Conservation (phyloP, 1,140 invertebrate genomes). For the Bombus soroeensis region DNA sequence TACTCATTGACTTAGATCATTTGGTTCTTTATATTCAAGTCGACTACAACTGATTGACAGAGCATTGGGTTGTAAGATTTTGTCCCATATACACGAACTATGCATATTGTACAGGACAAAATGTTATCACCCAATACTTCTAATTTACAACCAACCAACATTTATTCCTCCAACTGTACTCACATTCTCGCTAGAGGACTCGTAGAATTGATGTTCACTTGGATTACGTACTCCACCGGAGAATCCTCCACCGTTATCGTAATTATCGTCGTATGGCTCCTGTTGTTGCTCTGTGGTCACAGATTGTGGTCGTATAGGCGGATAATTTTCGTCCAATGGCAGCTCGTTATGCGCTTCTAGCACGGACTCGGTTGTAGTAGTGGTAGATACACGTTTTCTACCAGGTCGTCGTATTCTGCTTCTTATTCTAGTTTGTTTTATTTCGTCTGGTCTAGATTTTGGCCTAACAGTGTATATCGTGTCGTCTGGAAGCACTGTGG, state of each 20-base stretch:
- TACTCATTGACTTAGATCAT: no score
- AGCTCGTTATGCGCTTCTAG: conserved; percentile 77
- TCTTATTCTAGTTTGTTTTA: conserved; percentile 64
- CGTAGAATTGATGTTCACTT: conserved; percentile 42
- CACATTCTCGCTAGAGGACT: conserved; percentile 62
- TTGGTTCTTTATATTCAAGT: no score
- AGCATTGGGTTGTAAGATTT: no score
- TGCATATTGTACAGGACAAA: not conserved
- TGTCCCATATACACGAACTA: no score
- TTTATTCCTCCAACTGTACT: conserved; percentile 31
- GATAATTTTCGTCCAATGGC: conserved; percentile 79
- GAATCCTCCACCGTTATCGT: conserved; percentile 25
- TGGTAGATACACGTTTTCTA: conserved; percentile 68
- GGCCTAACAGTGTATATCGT: conserved; percentile 63
- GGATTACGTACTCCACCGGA: conserved; percentile 16
- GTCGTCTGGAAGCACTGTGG: conserved; percentile 63
- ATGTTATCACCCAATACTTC: not conserved
- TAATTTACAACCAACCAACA: not conserved
- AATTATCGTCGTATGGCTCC: conserved; percentile 67
- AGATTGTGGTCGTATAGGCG: conserved; percentile 60
- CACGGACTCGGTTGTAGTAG: conserved; percentile 72
- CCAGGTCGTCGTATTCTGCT: conserved; percentile 72
- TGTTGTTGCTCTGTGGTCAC: conserved; percentile 38
- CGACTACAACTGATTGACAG: no score
- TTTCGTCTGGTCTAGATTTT: conserved; percentile 57